A percentile compares a stretch with the other conserved stretches of the same genome.
Evolutionary conservation across 2,113 vertebrate species (phyloP).

Genomic region (Tinamus guttatus): DNA sequence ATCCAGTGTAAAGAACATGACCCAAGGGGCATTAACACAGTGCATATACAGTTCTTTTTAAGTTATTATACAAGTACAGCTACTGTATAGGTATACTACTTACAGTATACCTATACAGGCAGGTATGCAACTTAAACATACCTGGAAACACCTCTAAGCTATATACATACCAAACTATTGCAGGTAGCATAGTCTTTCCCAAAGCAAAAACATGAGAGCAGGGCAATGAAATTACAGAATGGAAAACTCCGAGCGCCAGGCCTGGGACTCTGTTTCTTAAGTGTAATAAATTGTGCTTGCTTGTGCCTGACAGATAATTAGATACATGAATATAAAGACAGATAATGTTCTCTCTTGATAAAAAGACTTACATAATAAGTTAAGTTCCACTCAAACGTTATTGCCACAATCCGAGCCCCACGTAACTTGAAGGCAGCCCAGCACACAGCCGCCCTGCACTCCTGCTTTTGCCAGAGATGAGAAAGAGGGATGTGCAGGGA

Average conservation of each 20-base stretch:
- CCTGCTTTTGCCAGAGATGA: rapidly evolving
- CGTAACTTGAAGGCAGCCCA: rapidly evolving
- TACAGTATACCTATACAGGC: too few relatives aligned
- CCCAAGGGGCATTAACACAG: not conserved
- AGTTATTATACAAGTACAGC: not conserved
- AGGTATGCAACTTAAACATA: not conserved
- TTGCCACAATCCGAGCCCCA: not conserved
- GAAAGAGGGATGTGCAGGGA: not conserved
- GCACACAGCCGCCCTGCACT: not conserved
- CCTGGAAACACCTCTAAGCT: not conserved
- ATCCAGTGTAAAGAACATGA: not conserved
- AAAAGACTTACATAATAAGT: rapidly evolving
- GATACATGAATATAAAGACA: not conserved
- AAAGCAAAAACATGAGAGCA: not conserved
- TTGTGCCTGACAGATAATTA: not conserved
- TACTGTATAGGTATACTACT: too few relatives aligned
- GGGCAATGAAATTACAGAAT: not conserved
- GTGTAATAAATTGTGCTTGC: not conserved
- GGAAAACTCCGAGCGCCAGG: not conserved
- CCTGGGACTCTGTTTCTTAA: not conserved
- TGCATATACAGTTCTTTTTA: not conserved
- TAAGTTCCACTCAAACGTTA: not conserved
- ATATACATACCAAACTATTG: not conserved
- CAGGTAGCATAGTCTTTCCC: not conserved
- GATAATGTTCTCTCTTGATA: not conserved